Percentiles rank a stretch among this genome's conserved stretches.
phyloP scores from a whole-genome alignment of 2,113 vertebrate species.

The Seriola rivoliana region DNA sequence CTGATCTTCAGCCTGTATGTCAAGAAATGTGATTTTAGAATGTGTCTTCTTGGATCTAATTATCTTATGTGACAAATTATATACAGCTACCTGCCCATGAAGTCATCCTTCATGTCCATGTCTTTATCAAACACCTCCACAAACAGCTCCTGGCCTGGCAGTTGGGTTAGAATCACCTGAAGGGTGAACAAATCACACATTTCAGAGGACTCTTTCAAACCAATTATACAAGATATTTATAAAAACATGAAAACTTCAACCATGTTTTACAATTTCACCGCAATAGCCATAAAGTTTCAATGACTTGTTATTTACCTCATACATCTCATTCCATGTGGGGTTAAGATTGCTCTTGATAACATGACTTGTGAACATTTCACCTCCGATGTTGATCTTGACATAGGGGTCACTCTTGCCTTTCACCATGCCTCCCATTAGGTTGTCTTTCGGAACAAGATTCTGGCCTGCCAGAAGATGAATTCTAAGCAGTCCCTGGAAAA shows the following conservation, averaged over 20 bases:
- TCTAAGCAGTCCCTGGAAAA: slow-evolving; percentile 88
- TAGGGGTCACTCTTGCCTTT: slow-evolving; percentile 95
- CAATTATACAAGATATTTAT: background rate
- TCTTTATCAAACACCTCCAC: slow-evolving; percentile 92
- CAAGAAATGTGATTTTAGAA: slow-evolving; percentile 42
- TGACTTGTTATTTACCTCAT: slow-evolving; percentile 84
- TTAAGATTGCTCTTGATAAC: slow-evolving; percentile 90
- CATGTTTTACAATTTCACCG: background rate
- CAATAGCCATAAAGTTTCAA: rapidly evolving
- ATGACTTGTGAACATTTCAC: slow-evolving; percentile 87
- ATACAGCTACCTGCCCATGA: slow-evolving; percentile 89
- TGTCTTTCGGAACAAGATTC: slow-evolving; percentile 93
- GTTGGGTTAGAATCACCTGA: slow-evolving; percentile 88
- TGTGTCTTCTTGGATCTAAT: background rate
- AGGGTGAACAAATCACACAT: background rate
- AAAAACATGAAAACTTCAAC: background rate
- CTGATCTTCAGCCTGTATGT: slow-evolving; percentile 88
- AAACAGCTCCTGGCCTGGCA: slow-evolving; percentile 91
- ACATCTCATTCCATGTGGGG: slow-evolving; percentile 93
- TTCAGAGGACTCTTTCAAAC: background rate
- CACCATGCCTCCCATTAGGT: slow-evolving; percentile 89
- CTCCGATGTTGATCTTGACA: slow-evolving; percentile 87
- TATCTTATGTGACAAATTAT: background rate
- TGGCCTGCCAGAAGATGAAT: slow-evolving; percentile 91
- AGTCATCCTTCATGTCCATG: slow-evolving; percentile 92